Percentiles rank a stretch among this genome's conserved stretches.
Conservation (phyloP, 2,113 vertebrate species). For the Nesoenas mayeri region DNA sequence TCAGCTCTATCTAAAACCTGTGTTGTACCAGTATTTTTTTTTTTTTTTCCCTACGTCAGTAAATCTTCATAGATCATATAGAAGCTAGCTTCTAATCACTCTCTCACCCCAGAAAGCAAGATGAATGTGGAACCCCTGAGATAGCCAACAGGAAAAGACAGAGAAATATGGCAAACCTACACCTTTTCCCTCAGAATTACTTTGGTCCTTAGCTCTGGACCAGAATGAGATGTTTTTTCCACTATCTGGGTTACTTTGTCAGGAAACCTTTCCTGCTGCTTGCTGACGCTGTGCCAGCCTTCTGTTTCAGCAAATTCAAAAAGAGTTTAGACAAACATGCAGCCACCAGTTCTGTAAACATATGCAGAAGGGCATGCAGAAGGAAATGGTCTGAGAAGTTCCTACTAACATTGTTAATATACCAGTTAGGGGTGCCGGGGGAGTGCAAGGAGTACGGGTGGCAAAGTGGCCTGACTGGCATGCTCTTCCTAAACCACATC, state of each 20-base stretch:
- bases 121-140: neutral
- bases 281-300: neutral
- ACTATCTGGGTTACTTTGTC: neutral
- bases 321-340: fast-evolving
- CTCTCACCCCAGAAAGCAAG: neutral
- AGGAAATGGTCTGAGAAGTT: neutral
- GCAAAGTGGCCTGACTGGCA: neutral
- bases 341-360: neutral
- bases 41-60: neutral
- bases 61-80: neutral
- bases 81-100: neutral
- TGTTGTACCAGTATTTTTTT: neutral
- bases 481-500: neutral
- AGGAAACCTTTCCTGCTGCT: neutral
- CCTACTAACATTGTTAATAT: neutral
- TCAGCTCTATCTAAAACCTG: neutral
- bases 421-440: neutral
- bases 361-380: neutral
- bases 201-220: neutral
- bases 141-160: neutral
- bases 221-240: neutral
- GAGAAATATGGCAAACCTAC: neutral
- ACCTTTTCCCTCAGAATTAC: neutral
- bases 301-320: neutral
- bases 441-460: neutral